Base-by-base conservation (phyloP, 2,888 invertebrate genomes). In the Scaeva pyrastri region DNA sequence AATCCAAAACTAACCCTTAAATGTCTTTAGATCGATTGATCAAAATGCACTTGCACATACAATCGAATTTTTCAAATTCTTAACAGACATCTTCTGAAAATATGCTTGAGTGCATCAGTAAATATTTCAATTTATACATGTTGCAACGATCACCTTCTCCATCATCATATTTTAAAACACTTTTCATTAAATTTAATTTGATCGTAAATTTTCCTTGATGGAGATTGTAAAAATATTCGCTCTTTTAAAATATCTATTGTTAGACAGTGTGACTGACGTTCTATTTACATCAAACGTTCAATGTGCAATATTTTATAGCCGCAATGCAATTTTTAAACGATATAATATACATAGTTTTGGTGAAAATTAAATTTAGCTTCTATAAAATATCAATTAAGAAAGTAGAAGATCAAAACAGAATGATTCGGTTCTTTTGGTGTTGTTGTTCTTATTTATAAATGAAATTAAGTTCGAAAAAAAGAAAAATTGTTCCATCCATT, bases 201-300 rank as follows among this genome's bases (percentile, higher is more conserved):
- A 50, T 58, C 75, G 52, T 84, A 80, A 72, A 84, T 80, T 66
- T 56, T 48, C 19, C 62, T 74, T 74, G 36, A 21, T 74, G 36
- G 21, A 60, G 6, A 74, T 74, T 56, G 39, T 41, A 14, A 56
- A 11, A 36, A 21, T 21, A 19, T 43, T 21, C 7, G 23, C 45
- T 43, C 41, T 60, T 26, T 72, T 19, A 41, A 41, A 31, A 31
- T 31, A 7, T 68, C 23, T 50, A 21, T 52, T 70, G 21, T 45
- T 60, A 11, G 68, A 62, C 62, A 70, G 31, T 60, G 64, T 31
- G 41, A 71, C 62, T 80, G 80, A 75, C 75, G 75, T 70, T 71
- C 39, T 80, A 74, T 72, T 79, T 80, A 80, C 60, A 75, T 64
- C 70, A 79, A 79, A 70, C 56, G 48, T 74, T 68, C 43, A 71